phyloP scores from a whole-genome alignment of 2,888 invertebrate species.

The Ypsolopha sequella region DNA sequence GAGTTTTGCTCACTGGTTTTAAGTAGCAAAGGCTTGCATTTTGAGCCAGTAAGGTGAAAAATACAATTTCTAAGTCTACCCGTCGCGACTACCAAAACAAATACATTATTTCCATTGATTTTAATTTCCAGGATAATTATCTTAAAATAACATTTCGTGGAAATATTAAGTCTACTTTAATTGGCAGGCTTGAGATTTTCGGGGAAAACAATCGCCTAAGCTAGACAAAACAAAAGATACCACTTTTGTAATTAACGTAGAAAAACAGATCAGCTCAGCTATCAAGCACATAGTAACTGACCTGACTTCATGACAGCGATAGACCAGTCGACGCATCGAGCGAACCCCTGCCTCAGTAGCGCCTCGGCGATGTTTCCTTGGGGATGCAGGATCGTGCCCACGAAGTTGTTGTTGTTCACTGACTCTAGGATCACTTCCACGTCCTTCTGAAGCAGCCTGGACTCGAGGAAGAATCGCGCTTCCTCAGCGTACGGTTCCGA shows the following conservation, averaged over 20 bases:
- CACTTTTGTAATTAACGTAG: too few species aligned
- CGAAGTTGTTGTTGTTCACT: conserved; percentile 92
- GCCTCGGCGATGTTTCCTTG: conserved; percentile 95
- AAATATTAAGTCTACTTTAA: too few species aligned
- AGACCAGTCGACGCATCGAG: conserved; percentile 78
- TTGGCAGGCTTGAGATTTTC: too few species aligned
- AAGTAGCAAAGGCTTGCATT: too few species aligned
- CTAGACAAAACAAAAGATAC: neutral
- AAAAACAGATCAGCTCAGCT: neutral
- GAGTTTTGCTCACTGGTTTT: too few species aligned
- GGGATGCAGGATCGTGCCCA: conserved; percentile 94
- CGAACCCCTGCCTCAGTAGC: conserved; percentile 90
- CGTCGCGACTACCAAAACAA: too few species aligned
- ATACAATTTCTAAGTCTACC: too few species aligned
- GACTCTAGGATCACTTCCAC: conserved; percentile 92
- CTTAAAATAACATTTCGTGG: too few species aligned
- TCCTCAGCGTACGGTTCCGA: conserved; percentile 86
- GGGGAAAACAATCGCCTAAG: too few species aligned
- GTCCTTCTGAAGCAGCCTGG: conserved; percentile 90
- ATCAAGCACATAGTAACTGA: conserved; percentile 14
- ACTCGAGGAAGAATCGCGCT: conserved; percentile 94
- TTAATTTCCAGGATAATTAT: too few species aligned
- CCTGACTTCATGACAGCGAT: conserved; percentile 60
- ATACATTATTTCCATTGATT: too few species aligned
- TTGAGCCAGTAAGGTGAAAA: too few species aligned